Percentiles rank a stretch among this genome's conserved stretches.
phyloP scores from a whole-genome alignment of 2,888 invertebrate species.

The Cyrtodaria siliqua region DNA sequence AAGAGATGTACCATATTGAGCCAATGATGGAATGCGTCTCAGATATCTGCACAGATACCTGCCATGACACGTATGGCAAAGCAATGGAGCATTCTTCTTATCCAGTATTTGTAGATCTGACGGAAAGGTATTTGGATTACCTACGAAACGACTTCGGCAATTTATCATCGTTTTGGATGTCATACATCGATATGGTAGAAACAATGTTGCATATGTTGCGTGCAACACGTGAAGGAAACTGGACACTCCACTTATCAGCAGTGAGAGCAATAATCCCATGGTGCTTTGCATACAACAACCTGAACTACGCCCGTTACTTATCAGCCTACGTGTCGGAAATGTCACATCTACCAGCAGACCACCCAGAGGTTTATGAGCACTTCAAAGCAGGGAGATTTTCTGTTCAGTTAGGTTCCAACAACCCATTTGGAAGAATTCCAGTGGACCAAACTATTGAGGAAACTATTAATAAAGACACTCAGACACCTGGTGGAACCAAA shows the following conservation, averaged over 20 bases:
- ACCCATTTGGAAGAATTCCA: constrained; percentile 63
- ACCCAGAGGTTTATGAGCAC: constrained; percentile 22
- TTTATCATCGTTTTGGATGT: constrained; percentile 61
- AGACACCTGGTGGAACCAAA: constrained; percentile 57
- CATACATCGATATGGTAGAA: constrained; percentile 69
- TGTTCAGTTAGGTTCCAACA: constrained; percentile 47
- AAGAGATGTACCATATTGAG: no score
- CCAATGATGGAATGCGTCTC: no score
- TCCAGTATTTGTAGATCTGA: no score
- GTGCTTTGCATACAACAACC: constrained; percentile 66
- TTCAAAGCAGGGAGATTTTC: constrained; percentile 36
- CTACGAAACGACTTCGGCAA: constrained; percentile 19
- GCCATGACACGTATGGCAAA: no score
- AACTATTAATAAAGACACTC: constrained; percentile 58
- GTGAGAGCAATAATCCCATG: constrained; percentile 62
- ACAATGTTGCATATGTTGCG: constrained; percentile 50
- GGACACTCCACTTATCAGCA: constrained; percentile 54
- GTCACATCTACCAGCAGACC: not conserved
- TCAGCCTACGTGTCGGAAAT: constrained; percentile 52
- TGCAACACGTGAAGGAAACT: constrained; percentile 59
- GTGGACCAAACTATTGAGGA: constrained; percentile 56
- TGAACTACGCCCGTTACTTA: constrained; percentile 67
- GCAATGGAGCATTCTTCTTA: no score
- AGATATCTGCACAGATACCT: no score
- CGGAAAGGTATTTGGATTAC: not conserved